Conservation (phyloP, 1,140 invertebrate species). For the Ericerus pela region DNA sequence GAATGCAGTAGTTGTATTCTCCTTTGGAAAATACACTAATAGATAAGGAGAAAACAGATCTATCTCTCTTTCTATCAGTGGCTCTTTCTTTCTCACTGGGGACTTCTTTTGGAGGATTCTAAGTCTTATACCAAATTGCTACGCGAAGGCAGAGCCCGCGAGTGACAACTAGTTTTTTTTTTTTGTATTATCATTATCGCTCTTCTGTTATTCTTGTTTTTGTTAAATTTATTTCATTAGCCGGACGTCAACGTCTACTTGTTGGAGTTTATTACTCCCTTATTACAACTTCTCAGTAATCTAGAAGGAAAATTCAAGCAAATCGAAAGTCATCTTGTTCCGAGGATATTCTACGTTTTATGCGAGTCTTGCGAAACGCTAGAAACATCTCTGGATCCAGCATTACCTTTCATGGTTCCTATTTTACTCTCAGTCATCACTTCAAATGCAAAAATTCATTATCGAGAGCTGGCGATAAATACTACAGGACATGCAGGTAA, state of each 20-base stretch:
- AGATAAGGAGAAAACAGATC: too few relatives aligned
- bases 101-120: too few relatives aligned
- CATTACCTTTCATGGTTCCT: slow-evolving; percentile 3
- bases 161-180: too few relatives aligned
- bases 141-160: too few relatives aligned
- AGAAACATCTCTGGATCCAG: background rate
- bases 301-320: background rate
- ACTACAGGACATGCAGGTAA: background rate
- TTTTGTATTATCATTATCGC: too few relatives aligned
- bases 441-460: background rate
- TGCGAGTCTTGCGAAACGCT: background rate
- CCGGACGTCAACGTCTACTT: background rate
- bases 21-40: too few relatives aligned
- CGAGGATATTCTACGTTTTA: background rate
- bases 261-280: background rate
- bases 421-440: background rate
- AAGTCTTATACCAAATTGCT: too few relatives aligned
- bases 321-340: background rate
- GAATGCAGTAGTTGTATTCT: too few relatives aligned
- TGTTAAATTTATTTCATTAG: background rate
- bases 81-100: too few relatives aligned
- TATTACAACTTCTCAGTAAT: background rate
- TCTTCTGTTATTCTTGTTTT: background rate
- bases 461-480: background rate
- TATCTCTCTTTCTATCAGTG: too few relatives aligned